Conservation (phyloP, 2,113 vertebrate species). For the Hyla sarda region DNA sequence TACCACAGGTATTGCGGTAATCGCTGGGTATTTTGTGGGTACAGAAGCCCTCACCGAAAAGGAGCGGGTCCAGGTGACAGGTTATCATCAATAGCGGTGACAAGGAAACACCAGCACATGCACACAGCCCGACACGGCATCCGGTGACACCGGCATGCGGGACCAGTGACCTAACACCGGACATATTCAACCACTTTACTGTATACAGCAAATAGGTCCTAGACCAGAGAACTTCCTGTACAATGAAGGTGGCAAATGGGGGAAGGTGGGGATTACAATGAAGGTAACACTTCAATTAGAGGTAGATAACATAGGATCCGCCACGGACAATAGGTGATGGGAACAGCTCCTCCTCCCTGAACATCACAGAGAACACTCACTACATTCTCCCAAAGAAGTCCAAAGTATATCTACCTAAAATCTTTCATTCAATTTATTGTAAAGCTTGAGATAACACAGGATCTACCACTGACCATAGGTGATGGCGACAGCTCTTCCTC, state of each 20-base stretch:
- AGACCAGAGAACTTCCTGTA: background rate
- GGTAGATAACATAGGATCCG: too few relatives aligned
- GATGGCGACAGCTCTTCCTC: too few relatives aligned
- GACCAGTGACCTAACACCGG: background rate
- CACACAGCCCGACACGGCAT: background rate
- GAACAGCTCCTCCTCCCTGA: background rate
- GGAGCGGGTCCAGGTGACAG: background rate
- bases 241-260: background rate
- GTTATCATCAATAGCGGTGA: background rate
- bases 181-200: background rate
- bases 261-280: too few relatives aligned
- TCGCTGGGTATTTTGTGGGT: background rate
- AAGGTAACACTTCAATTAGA: too few relatives aligned
- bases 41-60: background rate
- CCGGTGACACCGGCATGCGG: slow-evolving; percentile 28
- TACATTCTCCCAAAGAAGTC: background rate
- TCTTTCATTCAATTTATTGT: too few relatives aligned
- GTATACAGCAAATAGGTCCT: background rate
- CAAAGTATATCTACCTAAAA: too few relatives aligned
- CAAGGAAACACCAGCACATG: background rate
- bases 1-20: too few relatives aligned
- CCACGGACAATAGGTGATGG: background rate
- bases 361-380: background rate
- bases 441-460: too few relatives aligned
- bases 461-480: too few relatives aligned